Percentiles rank a stretch among this genome's conserved stretches.
Conservation (phyloP, 2,888 invertebrate genomes). For the Meiosimyza decipiens region DNA sequence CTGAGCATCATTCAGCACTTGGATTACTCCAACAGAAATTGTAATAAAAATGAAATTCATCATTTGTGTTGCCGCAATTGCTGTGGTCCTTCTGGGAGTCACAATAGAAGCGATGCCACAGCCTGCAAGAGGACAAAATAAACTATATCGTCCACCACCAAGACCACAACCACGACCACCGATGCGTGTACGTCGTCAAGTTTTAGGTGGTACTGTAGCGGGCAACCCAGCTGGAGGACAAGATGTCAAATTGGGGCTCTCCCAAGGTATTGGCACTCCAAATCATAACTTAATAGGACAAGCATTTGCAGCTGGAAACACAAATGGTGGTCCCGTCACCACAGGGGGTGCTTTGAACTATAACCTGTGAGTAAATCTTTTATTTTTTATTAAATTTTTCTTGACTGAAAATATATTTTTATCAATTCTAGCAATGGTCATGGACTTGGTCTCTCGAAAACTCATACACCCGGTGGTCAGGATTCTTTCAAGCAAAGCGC, state of each 20-base stretch:
- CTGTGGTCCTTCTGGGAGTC: conserved; percentile 25
- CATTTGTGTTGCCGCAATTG: conserved; percentile 17
- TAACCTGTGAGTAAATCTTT: conserved; percentile 43
- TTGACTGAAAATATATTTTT: background rate
- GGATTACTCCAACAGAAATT: no score
- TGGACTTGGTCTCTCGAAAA: conserved; percentile 42
- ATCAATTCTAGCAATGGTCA: conserved; percentile 41
- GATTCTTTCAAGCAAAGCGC: conserved; percentile 46
- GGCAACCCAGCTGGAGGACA: conserved; percentile 55
- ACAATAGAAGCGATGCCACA: conserved; percentile 38
- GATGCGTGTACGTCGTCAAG: conserved; percentile 51
- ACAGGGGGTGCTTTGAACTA: conserved; percentile 45
- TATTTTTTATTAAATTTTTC: background rate
- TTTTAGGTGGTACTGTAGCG: conserved; percentile 51
- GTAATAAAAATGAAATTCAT: conserved; percentile 36
- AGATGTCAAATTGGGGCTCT: conserved; percentile 51
- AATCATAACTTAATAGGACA: conserved; percentile 55
- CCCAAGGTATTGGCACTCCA: conserved; percentile 54
- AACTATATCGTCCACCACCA: conserved; percentile 47
- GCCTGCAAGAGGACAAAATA: conserved; percentile 18
- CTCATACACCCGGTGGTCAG: conserved; percentile 45
- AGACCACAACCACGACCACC: conserved; percentile 38
- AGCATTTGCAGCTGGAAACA: conserved; percentile 48
- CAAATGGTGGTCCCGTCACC: conserved; percentile 43
- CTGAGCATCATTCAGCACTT: background rate